Percentiles rank a stretch among this genome's conserved stretches.
phyloP scores from a whole-genome alignment of 2,888 invertebrate genomes.

The Ormia ochracea region DNA sequence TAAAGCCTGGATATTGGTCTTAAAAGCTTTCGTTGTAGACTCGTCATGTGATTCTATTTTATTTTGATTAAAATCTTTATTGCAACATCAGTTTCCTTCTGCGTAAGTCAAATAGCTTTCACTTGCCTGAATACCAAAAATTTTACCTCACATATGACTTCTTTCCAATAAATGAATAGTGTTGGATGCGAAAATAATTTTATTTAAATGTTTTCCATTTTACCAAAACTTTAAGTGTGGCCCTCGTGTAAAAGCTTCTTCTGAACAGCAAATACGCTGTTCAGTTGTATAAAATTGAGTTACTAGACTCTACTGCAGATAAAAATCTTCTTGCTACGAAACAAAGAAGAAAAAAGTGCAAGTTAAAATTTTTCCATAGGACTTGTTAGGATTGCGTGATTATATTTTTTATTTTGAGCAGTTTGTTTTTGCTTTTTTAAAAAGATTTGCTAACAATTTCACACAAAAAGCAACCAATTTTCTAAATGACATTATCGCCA shows the following conservation, averaged over 20 bases:
- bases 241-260: not conserved
- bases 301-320: conserved; percentile 11
- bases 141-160: no score
- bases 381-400: conserved; percentile 46
- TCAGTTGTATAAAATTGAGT: not conserved
- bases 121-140: no score
- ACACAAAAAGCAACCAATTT: conserved; percentile 50
- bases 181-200: no score
- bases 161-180: no score
- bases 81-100: no score
- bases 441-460: conserved; percentile 53
- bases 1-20: no score
- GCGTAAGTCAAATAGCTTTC: no score
- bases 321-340: not conserved
- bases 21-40: no score
- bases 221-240: not conserved
- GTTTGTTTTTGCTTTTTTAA: not conserved
- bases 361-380: not conserved
- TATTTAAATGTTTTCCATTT: not conserved
- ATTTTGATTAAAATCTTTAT: no score
- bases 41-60: no score
- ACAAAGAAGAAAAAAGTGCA: conserved; percentile 11
- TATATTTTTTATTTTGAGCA: not conserved
- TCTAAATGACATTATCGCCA: conserved; percentile 58
- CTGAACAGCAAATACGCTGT: not conserved